phyloP scores from a whole-genome alignment of 1,140 invertebrate species.

The Physella acuta region DNA sequence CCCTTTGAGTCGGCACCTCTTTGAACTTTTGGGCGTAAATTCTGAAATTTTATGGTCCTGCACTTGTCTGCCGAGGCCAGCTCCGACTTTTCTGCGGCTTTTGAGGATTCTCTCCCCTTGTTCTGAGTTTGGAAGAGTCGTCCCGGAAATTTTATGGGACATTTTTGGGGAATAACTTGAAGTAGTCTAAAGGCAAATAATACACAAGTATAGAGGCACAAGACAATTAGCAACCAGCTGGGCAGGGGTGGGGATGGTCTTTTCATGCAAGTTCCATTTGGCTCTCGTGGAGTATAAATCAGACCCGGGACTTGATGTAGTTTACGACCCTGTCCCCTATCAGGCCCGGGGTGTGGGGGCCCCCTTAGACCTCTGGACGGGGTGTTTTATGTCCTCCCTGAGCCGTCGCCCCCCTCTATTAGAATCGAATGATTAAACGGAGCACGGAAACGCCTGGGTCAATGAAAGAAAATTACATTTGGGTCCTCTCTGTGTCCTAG shows the following conservation, averaged over 20 bases:
- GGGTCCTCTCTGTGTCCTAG: too few species aligned
- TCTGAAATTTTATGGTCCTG: conserved; percentile 6
- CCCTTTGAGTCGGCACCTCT: conserved; percentile 8
- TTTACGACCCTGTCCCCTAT: conserved; percentile 7
- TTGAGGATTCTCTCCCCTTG: neutral
- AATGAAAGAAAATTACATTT: neutral
- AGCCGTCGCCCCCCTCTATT: too few species aligned
- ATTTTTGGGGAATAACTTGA: conserved; percentile 1
- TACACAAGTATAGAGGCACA: conserved; percentile 7
- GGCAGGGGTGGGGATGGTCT: neutral
- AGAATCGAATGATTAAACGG: neutral
- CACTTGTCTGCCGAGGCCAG: neutral
- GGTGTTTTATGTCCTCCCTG: conserved; percentile 12
- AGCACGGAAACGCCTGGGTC: neutral
- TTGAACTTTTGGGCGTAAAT: conserved; percentile 13
- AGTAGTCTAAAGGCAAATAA: conserved; percentile 3
- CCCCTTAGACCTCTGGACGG: neutral
- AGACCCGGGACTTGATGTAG: neutral
- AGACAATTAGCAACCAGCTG: neutral
- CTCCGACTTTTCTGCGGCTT: neutral
- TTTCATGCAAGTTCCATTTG: conserved; percentile 13
- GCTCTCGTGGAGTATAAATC: conserved; percentile 7
- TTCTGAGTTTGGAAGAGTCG: neutral
- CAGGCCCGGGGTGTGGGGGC: neutral
- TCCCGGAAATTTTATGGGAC: neutral